Evolutionary conservation across 2,888 invertebrate genomes (phyloP), one percentile per base, ranked within the genome.

Genomic region (Eupeodes luniger): DNA sequence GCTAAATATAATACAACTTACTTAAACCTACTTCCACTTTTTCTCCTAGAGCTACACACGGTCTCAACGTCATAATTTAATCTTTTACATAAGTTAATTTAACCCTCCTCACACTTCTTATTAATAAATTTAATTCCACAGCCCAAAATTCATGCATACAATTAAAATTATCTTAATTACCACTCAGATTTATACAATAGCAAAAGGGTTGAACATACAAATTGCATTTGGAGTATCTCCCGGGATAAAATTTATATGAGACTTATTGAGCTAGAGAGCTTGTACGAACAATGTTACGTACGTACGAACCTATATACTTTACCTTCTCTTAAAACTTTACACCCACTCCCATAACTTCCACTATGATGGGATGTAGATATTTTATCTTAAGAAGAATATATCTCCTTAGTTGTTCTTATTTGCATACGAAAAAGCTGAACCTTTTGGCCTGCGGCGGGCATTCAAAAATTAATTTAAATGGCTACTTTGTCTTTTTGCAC

Each of bases 161-260:
- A 88, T 88, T 88, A 88, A 85, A 88, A 88, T 88, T 85, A 88
- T 88, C 88, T 88, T 88, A 88, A 88, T 88, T 88, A 88, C 88
- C 85, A 78, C 85, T 78, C 88, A 81, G 88, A 88, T 85, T 88
- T 78, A 40, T 40, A 88, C 85, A 88, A 85, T 88, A 78, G 72
- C 67, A 78, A 88, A 88, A 85, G 88, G 88, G 88, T 88, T 88
- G 85, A 85, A 88, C 81, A 76, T 81, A 88, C 88, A 85, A 88
- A 88, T 85, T 88, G 85, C 81, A 85, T 85, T 85, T 88, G 78
- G 78, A 88, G 53, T 78, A 62, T 78, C 81, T 81, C 85, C 57
- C 88, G 77, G 85, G 85, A 78, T 66, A 78, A 27, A 74, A 81
- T 76, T 83, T 83, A 76, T 72, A 76, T 70, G 79, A 83, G 53